A percentile compares a stretch with the other conserved stretches of the same genome.
Conservation (phyloP, 2,888 invertebrate genomes). For the Cordilura impudica region DNA sequence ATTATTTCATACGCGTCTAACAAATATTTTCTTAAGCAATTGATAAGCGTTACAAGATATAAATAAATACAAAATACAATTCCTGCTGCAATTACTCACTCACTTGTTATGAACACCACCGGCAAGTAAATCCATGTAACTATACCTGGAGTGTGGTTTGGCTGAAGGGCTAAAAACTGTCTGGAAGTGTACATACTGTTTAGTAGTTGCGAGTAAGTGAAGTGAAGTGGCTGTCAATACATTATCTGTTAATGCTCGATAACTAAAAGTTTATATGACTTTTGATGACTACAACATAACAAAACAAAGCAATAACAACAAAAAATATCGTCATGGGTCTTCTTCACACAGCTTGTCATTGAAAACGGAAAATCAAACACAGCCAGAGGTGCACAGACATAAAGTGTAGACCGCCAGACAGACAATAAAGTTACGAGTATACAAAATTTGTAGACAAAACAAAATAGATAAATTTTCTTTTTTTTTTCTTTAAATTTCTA, state of each 20-base stretch:
- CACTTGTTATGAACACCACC: slow-evolving; percentile 18
- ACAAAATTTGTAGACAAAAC: not conserved
- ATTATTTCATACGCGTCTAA: not conserved
- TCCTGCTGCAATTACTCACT: slow-evolving; percentile 50
- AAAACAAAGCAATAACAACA: too few relatives aligned
- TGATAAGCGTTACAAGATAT: slow-evolving; percentile 57
- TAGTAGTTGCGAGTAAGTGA: not conserved
- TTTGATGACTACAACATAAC: not conserved
- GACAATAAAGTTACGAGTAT: not conserved
- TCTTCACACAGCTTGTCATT: not conserved
- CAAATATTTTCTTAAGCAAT: slow-evolving; percentile 37
- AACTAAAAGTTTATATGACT: not conserved
- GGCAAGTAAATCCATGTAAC: not conserved
- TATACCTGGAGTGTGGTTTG: not conserved
- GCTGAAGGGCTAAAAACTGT: not conserved
- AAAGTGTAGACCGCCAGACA: not conserved
- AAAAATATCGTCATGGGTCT: not conserved
- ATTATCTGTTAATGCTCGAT: not conserved
- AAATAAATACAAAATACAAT: slow-evolving; percentile 42
- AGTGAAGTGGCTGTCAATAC: slow-evolving; percentile 24
- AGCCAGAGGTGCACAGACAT: not conserved
- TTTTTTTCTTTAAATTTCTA: not conserved
- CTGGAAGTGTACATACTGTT: not conserved
- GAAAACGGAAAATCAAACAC: not conserved
- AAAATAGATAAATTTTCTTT: not conserved